Conservation (phyloP, 2,888 invertebrate genomes). For the Stenodema calcarata region DNA sequence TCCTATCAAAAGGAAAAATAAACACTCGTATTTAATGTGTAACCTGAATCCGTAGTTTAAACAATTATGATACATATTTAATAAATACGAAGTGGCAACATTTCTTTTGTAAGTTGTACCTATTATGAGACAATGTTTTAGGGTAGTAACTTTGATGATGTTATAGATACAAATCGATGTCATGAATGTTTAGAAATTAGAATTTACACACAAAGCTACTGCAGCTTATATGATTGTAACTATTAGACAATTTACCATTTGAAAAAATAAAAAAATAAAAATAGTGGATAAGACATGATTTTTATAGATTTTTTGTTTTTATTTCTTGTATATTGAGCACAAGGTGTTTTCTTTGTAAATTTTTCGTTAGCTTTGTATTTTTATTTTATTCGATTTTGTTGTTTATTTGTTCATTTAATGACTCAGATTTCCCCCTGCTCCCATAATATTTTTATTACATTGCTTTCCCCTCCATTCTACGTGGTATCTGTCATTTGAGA, state of each 20-base stretch:
- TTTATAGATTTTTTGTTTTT: conserved; percentile 1
- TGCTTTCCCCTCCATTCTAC: not conserved
- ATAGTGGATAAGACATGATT: not conserved
- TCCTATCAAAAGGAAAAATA: not conserved
- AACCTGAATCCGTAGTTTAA: not conserved
- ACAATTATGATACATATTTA: not conserved
- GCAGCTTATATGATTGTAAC: conserved; percentile 1
- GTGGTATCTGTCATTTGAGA: too few relatives aligned
- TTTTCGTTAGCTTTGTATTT: conserved; percentile 27
- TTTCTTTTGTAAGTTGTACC: not conserved
- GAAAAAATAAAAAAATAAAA: not conserved
- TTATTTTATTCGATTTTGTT: not conserved
- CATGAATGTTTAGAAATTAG: conserved; percentile 19
- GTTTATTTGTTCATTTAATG: not conserved
- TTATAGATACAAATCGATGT: conserved; percentile 14
- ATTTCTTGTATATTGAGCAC: conserved; percentile 45
- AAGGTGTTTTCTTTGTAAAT: conserved; percentile 46
- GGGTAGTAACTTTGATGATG: not conserved
- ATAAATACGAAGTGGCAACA: not conserved
- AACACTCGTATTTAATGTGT: not conserved
- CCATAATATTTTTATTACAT: not conserved
- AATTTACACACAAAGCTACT: conserved; percentile 14
- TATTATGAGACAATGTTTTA: not conserved
- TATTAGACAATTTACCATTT: conserved; percentile 22
- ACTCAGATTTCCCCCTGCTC: not conserved